These are phyloP conservation scores for Collichthys lucidus DNA, from an alignment of 2,113 vertebrate species.

Conservation along the genomic window DNA sequence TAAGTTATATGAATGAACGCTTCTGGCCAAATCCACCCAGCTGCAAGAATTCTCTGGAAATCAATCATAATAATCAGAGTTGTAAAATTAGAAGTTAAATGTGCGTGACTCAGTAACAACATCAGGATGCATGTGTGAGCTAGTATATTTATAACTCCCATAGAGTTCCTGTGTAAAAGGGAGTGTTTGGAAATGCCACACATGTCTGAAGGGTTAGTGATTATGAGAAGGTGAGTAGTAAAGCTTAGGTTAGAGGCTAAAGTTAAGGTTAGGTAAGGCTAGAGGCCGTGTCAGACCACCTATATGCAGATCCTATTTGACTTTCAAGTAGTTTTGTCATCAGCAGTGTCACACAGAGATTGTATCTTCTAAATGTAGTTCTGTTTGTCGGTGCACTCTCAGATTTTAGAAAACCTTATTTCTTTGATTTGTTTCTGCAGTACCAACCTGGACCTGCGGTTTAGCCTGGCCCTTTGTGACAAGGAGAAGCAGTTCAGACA, in stretches of 20 bases:
- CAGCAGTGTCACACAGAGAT: background rate
- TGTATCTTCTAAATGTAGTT: background rate
- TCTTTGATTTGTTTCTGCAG: conserved; percentile 72
- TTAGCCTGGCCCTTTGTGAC: conserved; percentile 93
- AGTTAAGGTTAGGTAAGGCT: too few species aligned
- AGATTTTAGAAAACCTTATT: background rate
- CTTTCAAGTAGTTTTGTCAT: background rate
- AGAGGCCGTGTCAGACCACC: background rate
- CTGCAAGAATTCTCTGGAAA: background rate
- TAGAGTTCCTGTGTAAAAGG: background rate
- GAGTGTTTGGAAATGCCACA: background rate
- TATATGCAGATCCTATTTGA: conserved; percentile 7
- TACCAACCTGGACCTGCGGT: conserved; percentile 92
- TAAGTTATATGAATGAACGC: background rate
- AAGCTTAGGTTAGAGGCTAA: background rate
- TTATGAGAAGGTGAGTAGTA: background rate
- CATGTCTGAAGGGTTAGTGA: conserved; percentile 14
- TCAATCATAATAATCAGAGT: too few species aligned
- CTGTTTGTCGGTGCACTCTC: background rate
- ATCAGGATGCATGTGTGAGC: background rate
- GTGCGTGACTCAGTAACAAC: background rate
- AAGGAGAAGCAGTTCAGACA: conserved; percentile 93
- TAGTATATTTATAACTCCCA: background rate
- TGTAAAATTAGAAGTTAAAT: conserved; percentile 18
- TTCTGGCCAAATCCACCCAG: background rate